Evolutionary conservation across 2,113 vertebrate genomes (phyloP), one percentile per base, ranked within the genome.

Genomic region (Lanius collurio): DNA sequence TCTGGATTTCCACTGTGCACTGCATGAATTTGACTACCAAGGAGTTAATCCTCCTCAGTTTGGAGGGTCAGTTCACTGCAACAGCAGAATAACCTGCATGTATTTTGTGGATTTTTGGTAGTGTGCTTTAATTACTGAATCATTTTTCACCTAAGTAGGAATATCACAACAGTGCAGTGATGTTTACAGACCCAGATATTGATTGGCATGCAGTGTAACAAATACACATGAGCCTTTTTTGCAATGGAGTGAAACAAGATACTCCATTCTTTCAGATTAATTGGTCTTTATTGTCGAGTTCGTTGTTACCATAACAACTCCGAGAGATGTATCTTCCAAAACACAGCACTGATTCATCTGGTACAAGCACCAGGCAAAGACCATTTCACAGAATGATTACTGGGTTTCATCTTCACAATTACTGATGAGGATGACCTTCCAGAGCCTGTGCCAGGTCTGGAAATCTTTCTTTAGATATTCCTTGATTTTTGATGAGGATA

Each of bases 281-380:
- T 95, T 96, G 76, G 86, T 53, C 46, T 92, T 90, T 79, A 81
- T 92, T 27, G 0, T 78, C 0, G 5, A 87, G 83, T 79, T 92
- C 95, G 69, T 96, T 96, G 96, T 97, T 96, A 79, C 96, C 95
- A 96, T 97, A 97, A 96, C 95, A 94, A 96, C 96, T 93, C 46
- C 6, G 59, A 85, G n/a, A n/a, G 80, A 94, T 73, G 37, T 30
- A 65, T 92, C 92, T 87, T 95, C 83, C 70, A 53, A 94, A 96
- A 87, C 79, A 77, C 69, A 82, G 69, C 77, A 15, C 69, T 68
- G 77, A 87, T 82, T 95, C 86, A 76, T 93, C 73, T 79, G 80
- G 14, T 92, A 76, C 56, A 69, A 82, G 50, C 56, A 52, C n/a
- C 64, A 78, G 75, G 90, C 52, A 78, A 93, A 89, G 76, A 78